A percentile compares a stretch with the other conserved stretches of the same genome.
Evolutionary conservation across 2,888 invertebrate genomes (phyloP).

Genomic region (Amblyjoppa proteus): DNA sequence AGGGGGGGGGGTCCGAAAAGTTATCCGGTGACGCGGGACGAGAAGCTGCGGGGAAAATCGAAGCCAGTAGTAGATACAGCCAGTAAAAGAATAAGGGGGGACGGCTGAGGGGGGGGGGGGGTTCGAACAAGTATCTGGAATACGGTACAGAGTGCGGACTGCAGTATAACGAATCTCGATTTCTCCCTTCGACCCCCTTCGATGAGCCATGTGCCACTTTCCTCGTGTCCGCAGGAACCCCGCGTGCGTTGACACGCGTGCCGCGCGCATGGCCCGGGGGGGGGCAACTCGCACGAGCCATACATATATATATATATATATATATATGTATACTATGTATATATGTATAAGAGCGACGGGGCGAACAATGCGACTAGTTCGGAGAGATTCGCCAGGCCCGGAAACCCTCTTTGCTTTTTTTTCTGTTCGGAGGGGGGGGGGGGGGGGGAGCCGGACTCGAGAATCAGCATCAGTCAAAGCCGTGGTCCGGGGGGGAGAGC

Average conservation of each 20-base stretch:
- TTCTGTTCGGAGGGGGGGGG: conserved; percentile 14
- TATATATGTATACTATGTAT: neutral
- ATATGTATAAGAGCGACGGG: conserved; percentile 12
- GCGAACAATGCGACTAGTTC: conserved; percentile 54
- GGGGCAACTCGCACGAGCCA: conserved; percentile 62
- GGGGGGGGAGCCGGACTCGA: conserved; percentile 25
- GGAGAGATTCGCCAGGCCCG: conserved; percentile 57
- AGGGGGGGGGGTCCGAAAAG: conserved; percentile 39
- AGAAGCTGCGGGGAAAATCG: conserved; percentile 14
- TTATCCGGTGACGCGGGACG: conserved; percentile 56
- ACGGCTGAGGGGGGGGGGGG: neutral
- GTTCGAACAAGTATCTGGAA: neutral
- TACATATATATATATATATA: conserved; percentile 22
- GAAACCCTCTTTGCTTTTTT: conserved; percentile 56
- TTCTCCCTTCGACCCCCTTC: conserved; percentile 55
- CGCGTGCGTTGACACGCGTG: conserved; percentile 67
- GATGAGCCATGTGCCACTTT: conserved; percentile 69
- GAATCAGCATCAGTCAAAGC: conserved; percentile 57
- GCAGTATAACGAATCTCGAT: conserved; percentile 58
- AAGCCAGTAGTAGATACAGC: conserved; percentile 23
- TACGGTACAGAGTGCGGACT: neutral
- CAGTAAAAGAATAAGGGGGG: conserved; percentile 2
- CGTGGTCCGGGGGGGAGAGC: conserved; percentile 16
- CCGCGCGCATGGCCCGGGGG: conserved; percentile 28
- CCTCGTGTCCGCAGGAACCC: conserved; percentile 66